Evolutionary conservation across 2,888 invertebrate species (phyloP), one percentile per base, ranked within the genome.

Genomic region (Eremobia ochroleuca): DNA sequence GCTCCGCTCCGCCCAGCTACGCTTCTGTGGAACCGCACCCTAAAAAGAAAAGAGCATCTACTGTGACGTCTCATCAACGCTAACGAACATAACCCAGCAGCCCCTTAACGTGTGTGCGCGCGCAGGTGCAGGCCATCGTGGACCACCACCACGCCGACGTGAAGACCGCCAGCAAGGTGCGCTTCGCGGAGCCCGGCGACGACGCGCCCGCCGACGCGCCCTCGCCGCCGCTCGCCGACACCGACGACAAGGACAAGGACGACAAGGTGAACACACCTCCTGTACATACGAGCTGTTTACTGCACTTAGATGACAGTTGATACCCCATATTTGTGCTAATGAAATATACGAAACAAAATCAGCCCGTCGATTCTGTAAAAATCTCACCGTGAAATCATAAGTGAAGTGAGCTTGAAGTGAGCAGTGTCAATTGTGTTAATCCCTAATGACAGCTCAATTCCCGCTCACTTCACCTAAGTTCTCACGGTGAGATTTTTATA

Each of bases 111-210:
- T 31, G 8, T 58, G 40, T 59, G 43, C 43, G 64, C 73, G 70
- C 77, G 82, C 97, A 99, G 99, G 99, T 99, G 72, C 99, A 99
- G 97, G 98, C 98, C 72, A 99, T 99, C 91, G 98, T 99, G 84
- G 99, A 99, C 95, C 98, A 98, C 92, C 98, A 98, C 93, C 98
- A 98, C 93, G 98, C 98, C 85, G 98, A 98, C 91, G 97, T 98
- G 85, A 98, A 98, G 95, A 97, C 98, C 40, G 97, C 98, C 79
- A 98, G 98, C 87, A 99, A 98, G 96, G 99, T 99, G 76, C 98
- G 99, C 83, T 99, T 99, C 95, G 98, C 98, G 89, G 99, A 99
- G 93, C 98, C 98, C 0, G 97, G 97, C 0, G 91, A 92, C 0
- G 93, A 93, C 0, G 93, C 94, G 1, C 96, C 96, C 1, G 94